Evolutionary conservation across 2,888 invertebrate genomes (phyloP), one percentile per base, ranked within the genome.

Genomic region (Folsomia manolachei): DNA sequence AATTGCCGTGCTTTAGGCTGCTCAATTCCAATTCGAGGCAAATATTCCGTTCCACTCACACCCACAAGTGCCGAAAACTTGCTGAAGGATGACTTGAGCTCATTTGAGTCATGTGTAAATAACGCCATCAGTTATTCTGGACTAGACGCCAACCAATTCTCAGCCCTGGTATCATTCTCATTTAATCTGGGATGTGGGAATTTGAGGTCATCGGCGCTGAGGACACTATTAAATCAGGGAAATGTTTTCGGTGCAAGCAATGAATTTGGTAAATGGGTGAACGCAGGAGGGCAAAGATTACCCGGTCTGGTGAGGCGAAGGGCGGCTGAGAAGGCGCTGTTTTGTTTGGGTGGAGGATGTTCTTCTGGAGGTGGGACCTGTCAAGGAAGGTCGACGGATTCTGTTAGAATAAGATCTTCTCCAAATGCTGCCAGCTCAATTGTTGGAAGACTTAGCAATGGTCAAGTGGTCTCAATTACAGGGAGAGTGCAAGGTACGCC

Each of bases 121-220:
- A 23, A 7, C 19, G 61, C 61, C 1, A 24, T 69, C 4, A 27
- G 27, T 1, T 69, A 27, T n/a, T 1, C 19, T 4, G 23, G 23
- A 14, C 69, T 69, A 7, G 62, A 61, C 21, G 61, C 69, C 4
- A 25, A 69, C 25, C 62, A 69, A 51, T 69, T 26, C 61, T 69
- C 69, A 27, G 62, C 69, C 19, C 51, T 69, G 4, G 62, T 62
- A 2, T 69, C 69, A 1, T 69, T 69, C 24, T 18, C 63, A 25
- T 69, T 69, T 23, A 69, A 69, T 23, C 23, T 62, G 7, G 69
- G 69, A n/a, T 69, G 69, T 62, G 23, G 27, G 7, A 69, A 39
- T 27, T 51, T 69, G 7, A 2, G 23, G 39, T 11, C 39, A 2
- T 69, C 69, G 1, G 39, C 69, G 7, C 23, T 69, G 1, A 1